Conservation (phyloP, 2,888 invertebrate species). For the Drosophila mulleri region DNA sequence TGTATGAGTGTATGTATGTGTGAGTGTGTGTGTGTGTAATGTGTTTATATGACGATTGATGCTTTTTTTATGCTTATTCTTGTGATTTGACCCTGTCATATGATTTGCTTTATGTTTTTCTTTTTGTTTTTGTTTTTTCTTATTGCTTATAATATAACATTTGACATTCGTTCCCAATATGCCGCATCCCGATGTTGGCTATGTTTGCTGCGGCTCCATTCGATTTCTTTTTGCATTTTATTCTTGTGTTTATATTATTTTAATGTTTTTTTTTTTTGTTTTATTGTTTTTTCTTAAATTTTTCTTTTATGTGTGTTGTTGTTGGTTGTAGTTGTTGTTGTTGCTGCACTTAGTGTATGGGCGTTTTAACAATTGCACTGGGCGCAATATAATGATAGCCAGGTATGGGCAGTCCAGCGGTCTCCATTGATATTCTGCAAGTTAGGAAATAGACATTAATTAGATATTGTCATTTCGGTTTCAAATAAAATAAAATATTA, state of each 20-base stretch:
- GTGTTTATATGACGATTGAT: constrained; percentile 39
- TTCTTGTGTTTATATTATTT: constrained; percentile 32
- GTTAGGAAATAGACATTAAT: not conserved
- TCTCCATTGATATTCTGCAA: constrained; percentile 97
- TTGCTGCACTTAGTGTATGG: constrained; percentile 89
- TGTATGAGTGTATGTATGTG: constrained; percentile 44
- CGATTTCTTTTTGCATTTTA: constrained; percentile 26
- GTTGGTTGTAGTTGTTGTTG: constrained; percentile 38
- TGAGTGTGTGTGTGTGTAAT: constrained; percentile 8
- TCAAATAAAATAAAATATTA: not conserved
- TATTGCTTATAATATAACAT: constrained; percentile 73
- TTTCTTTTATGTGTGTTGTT: constrained; percentile 20
- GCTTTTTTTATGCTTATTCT: constrained; percentile 17
- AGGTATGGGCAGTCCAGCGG: constrained; percentile 95
- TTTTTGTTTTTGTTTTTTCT: constrained; percentile 28
- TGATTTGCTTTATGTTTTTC: constrained; percentile 34
- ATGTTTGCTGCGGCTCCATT: constrained; percentile 31
- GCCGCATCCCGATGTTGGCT: constrained; percentile 22
- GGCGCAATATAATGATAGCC: constrained; percentile 97
- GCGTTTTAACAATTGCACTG: constrained; percentile 96
- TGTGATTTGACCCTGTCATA: constrained; percentile 35
- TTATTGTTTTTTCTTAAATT: not conserved
- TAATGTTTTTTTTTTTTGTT: constrained; percentile 1
- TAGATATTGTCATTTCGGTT: not conserved
- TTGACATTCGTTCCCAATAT: constrained; percentile 40